Percentiles rank a stretch among this genome's conserved stretches.
Conservation (phyloP, 2,888 invertebrate genomes). For the Epinotia ramella region DNA sequence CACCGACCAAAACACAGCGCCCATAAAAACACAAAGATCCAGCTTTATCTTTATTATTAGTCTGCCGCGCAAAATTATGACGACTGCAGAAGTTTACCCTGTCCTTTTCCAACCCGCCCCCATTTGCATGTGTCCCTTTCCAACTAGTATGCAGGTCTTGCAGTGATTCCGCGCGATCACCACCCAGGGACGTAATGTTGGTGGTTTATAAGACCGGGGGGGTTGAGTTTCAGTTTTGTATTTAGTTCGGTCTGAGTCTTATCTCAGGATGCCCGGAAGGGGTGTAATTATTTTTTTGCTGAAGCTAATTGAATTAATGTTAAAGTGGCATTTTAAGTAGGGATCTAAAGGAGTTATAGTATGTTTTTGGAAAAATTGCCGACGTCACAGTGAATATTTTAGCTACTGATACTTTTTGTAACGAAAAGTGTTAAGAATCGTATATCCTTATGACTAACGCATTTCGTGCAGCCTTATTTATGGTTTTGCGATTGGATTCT, state of each 20-base stretch:
- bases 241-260: conserved; percentile 67
- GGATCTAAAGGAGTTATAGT: neutral
- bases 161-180: conserved; percentile 74
- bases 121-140: conserved; percentile 10
- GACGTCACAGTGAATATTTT: too few species aligned
- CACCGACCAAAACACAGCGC: conserved; percentile 2
- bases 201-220: conserved; percentile 73
- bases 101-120: conserved; percentile 57
- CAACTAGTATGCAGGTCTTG: conserved; percentile 59
- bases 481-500: too few species aligned
- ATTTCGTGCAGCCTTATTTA: too few species aligned
- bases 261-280: conserved; percentile 65
- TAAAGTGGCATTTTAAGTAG: neutral
- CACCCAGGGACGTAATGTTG: conserved; percentile 63
- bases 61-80: conserved; percentile 86
- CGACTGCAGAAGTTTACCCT: conserved; percentile 81
- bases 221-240: conserved; percentile 64
- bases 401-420: too few species aligned
- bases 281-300: conserved; percentile 56
- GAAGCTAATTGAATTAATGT: neutral
- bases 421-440: too few species aligned
- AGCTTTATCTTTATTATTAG: conserved; percentile 85
- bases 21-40: conserved; percentile 50
- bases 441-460: too few species aligned
- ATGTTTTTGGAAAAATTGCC: neutral